Evolutionary conservation across 1,140 invertebrate genomes (phyloP), one percentile per base, ranked within the genome.

Genomic region (Nephotettix cincticeps): DNA sequence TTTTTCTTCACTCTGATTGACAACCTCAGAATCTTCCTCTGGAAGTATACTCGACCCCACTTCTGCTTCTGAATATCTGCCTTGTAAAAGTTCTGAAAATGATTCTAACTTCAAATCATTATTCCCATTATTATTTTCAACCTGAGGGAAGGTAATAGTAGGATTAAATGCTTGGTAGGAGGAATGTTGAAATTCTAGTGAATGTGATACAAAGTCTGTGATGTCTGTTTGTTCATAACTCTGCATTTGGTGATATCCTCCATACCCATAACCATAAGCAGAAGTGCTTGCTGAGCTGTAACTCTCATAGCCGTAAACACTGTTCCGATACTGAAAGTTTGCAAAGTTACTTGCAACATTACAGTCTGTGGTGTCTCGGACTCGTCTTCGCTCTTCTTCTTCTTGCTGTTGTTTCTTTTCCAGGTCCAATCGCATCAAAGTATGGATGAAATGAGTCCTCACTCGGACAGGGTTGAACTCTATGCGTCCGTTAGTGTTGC

Each of bases 381-480:
- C 32, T 21, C 66, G 70, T 29, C 66, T 71, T 11, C 56, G 47
- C 29, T 64, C 72, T 14, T 78, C 77, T 32, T 76, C 75, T 66
- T 78, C 76, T 56, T 82, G 80, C 17, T 80, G 82, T 71, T 92
- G 87, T 73, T 94, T 92, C 80, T 93, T 92, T 81, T 98, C 96
- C 72, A 97, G 82, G 74, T 97, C 94, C 70, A 99, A 80, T 67
- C 95, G 87, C 96, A 98, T 98, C 11, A 99, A 83, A 0, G 97
- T 99, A 77, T 98, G 95, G 73, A 98, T 96, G 77, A 97, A 99
- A 82, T 99, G 97, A n/a, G 95, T 98, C 64, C 95, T 87, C 1
- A 99, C 97, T 68, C 96, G 87, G 29, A 96, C 89, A 0, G 96
- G 95, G 82, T 99, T 98, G 77, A 99, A 99, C 80, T 99, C 97